Base-by-base conservation (phyloP, 2,888 invertebrate genomes). In the Onthophagus sagittarius region DNA sequence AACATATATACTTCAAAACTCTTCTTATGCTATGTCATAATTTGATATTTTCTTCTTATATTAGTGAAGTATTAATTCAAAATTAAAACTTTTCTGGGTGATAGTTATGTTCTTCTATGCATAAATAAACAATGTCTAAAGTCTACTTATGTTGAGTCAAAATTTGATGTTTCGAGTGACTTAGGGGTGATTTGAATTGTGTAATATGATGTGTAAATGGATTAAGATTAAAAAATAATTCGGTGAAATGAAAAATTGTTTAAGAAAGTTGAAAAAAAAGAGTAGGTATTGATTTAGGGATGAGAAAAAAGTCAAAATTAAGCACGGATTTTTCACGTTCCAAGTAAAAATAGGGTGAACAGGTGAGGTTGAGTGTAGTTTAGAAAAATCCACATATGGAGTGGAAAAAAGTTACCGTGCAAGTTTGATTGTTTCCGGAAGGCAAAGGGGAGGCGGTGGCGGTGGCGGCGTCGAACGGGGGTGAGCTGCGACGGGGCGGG, bases 341-440 rank as follows among this genome's bases (percentile, higher is more conserved):
- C 73, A 74, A 73, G 75, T 77, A 76, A 73, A 72, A 73, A 73
- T 74, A 75, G 74, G 63, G 74, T 77, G 77, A 77, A 77, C 77
- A 78, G 77, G 76, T 76, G 73, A 75, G 73, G 69, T 71, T 69
- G 71, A 74, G 74, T 71, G 74, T 69, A 73, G 71, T 75, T 75
- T 73, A 71, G 71, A 71, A 75, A 75, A 76, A 75, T 78, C 75
- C 77, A 78, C 78, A 78, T 76, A 78, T 78, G 79, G 79, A 76
- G 75, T 76, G 79, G 80, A 80, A 67, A 67, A 67, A 67, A 80
- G 78, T 81, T 79, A 80, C 79, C 78, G 79, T 79, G 77, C 76
- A 79, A 81, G 79, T 81, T 81, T 80, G 80, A 81, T 80, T 81
- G 80, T 81, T 81, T 81, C 67, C 67, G 32, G 67, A 67, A 67